These are phyloP conservation scores for Armadillidium nasatum DNA, from an alignment of 1,140 invertebrate species.

Conservation along the genomic window DNA sequence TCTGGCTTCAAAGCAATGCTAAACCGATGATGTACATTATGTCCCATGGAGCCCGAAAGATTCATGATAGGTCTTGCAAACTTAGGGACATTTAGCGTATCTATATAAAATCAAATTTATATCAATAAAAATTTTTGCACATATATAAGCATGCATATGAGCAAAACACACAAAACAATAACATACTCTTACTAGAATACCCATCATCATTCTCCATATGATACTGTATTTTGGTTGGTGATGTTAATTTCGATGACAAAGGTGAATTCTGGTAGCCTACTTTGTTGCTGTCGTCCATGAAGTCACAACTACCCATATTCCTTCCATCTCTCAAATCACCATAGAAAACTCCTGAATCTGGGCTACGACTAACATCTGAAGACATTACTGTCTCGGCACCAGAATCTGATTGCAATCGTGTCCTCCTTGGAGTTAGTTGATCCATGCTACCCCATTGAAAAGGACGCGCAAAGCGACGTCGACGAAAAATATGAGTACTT, in stretches of 20 bases:
- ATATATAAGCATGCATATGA: no score
- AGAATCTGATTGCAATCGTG: slow-evolving; percentile 37
- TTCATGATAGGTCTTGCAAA: slow-evolving; percentile 57
- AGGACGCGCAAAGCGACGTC: slow-evolving; percentile 37
- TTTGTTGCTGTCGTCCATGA: slow-evolving; percentile 18
- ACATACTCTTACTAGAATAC: slow-evolving; percentile 12
- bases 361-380: not conserved
- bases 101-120: slow-evolving; percentile 45
- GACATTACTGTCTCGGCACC: slow-evolving; percentile 24
- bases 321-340: slow-evolving; percentile 7
- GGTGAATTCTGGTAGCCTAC: slow-evolving; percentile 31
- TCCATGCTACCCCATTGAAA: slow-evolving; percentile 45
- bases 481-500: slow-evolving; percentile 34
- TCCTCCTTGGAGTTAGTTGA: slow-evolving; percentile 31
- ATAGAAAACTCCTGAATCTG: not conserved
- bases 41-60: slow-evolving; percentile 66
- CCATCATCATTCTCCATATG: slow-evolving; percentile 31
- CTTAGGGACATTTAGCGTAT: slow-evolving; percentile 62
- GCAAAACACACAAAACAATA: no score
- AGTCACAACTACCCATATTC: slow-evolving; percentile 26
- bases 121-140: not conserved
- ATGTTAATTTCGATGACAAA: slow-evolving; percentile 30
- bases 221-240: slow-evolving; percentile 35
- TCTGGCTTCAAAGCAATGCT: slow-evolving; percentile 80
- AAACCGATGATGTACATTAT: slow-evolving; percentile 86